Percentiles rank a stretch among this genome's conserved stretches.
phyloP scores from a whole-genome alignment of 2,113 vertebrate genomes.

The Pogona vitticeps region DNA sequence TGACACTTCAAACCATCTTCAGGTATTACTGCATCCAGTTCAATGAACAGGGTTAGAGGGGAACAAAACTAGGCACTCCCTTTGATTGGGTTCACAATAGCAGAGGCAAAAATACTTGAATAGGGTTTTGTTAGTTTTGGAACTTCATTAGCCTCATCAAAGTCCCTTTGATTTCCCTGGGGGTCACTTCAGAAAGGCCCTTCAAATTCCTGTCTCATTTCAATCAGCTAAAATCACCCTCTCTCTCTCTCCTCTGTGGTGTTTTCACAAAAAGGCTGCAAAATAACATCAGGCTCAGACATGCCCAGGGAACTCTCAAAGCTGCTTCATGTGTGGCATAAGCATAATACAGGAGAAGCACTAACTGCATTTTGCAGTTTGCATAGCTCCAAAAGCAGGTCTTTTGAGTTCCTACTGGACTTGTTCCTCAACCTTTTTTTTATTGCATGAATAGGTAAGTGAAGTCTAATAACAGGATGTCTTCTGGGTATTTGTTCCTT shows the following conservation, averaged over 20 bases:
- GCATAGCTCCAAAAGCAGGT: not conserved
- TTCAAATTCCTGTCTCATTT: not conserved
- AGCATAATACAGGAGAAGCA: not conserved
- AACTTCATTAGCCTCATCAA: not conserved
- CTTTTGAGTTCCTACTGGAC: not conserved
- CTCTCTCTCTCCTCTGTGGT: fast-evolving
- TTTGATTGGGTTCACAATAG: too few species aligned
- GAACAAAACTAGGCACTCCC: too few species aligned
- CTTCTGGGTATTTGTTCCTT: not conserved
- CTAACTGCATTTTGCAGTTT: not conserved
- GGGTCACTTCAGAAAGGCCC: not conserved
- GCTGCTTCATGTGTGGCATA: not conserved
- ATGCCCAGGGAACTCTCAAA: not conserved
- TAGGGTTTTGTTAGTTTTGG: not conserved
- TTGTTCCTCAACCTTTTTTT: not conserved
- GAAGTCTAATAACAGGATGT: not conserved
- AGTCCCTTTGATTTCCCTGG: not conserved
- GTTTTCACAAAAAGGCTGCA: fast-evolving
- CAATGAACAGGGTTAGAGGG: too few species aligned
- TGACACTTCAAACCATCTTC: too few species aligned
- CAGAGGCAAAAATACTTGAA: too few species aligned
- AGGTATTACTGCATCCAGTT: too few species aligned
- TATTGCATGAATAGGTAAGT: not conserved
- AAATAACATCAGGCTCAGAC: not conserved
- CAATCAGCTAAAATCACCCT: not conserved